Percentiles rank a stretch among this genome's conserved stretches.
Evolutionary conservation across 92 coral and sea anemone species (phyloP).

Genomic region (Porites cylindrica): DNA sequence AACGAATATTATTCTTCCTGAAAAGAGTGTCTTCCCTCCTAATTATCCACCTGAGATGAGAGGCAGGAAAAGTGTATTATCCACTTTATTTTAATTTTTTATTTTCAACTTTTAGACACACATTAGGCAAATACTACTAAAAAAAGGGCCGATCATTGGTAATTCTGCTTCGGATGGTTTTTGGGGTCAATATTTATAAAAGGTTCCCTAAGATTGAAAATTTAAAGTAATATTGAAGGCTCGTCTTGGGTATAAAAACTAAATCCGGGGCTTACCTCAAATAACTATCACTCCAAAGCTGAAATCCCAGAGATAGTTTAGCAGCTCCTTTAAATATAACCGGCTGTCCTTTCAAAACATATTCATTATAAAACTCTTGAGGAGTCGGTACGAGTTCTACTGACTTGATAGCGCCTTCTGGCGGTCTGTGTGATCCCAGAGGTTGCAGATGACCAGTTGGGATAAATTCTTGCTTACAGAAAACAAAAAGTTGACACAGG

Average conservation of each 20-base stretch:
- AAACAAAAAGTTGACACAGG: conserved; percentile 22
- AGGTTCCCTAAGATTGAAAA: no score
- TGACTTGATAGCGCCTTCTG: conserved; percentile 64
- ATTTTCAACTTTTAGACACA: no score
- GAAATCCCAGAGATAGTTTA: conserved; percentile 73
- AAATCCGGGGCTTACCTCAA: conserved; percentile 59
- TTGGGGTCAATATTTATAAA: no score
- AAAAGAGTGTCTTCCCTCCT: no score
- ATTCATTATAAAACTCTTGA: conserved; percentile 59
- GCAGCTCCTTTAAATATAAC: conserved; percentile 86
- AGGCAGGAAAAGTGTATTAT: no score
- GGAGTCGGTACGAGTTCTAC: conserved; percentile 59
- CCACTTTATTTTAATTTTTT: no score
- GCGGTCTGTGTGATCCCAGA: conserved; percentile 76
- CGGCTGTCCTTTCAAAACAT: conserved; percentile 61
- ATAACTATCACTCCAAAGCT: conserved; percentile 91
- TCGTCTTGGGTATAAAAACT: neutral
- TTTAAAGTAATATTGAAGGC: no score
- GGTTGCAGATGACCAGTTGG: conserved; percentile 79
- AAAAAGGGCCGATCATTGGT: no score
- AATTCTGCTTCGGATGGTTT: no score
- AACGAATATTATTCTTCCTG: no score
- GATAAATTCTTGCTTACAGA: conserved; percentile 4
- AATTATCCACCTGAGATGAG: no score
- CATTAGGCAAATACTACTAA: no score